Percentiles rank a stretch among this genome's conserved stretches.
Conservation (phyloP, 2,113 vertebrate genomes). For the Engraulis encrasicolus region DNA sequence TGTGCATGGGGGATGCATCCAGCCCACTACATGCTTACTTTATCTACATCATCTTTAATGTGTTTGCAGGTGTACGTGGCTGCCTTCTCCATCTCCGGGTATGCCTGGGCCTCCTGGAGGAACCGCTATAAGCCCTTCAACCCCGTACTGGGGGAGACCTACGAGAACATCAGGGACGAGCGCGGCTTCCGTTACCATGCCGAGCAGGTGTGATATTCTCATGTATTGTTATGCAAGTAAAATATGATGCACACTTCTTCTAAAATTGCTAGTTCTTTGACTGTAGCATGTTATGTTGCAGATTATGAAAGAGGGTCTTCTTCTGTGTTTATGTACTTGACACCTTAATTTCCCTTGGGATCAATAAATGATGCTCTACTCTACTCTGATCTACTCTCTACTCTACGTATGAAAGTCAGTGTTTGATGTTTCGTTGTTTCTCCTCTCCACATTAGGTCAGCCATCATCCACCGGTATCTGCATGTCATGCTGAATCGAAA, state of each 20-base stretch:
- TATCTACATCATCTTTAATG: background rate
- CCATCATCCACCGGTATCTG: slow-evolving; percentile 88
- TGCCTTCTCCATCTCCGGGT: slow-evolving; percentile 89
- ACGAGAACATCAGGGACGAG: slow-evolving; percentile 85
- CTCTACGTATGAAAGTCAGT: no score
- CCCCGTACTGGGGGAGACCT: slow-evolving; percentile 92
- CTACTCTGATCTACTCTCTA: no score
- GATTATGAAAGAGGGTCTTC: no score
- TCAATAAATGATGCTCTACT: no score
- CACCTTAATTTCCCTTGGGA: no score
- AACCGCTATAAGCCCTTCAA: slow-evolving; percentile 93
- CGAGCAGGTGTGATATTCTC: slow-evolving; percentile 80
- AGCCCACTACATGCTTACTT: no score
- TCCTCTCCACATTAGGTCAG: slow-evolving; percentile 77
- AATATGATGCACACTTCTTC: no score
- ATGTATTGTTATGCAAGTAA: no score
- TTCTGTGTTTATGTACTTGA: no score
- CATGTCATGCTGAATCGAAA: slow-evolving; percentile 86
- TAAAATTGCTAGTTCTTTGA: no score
- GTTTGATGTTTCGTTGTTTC: background rate
- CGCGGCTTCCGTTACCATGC: slow-evolving; percentile 86
- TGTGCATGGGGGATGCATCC: background rate
- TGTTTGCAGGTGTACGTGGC: slow-evolving; percentile 82
- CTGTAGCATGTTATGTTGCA: no score
- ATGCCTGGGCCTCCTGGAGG: slow-evolving; percentile 88